Conservation (phyloP, 53 echinoderm and acorn worm genomes). For the Henricia sp. region DNA sequence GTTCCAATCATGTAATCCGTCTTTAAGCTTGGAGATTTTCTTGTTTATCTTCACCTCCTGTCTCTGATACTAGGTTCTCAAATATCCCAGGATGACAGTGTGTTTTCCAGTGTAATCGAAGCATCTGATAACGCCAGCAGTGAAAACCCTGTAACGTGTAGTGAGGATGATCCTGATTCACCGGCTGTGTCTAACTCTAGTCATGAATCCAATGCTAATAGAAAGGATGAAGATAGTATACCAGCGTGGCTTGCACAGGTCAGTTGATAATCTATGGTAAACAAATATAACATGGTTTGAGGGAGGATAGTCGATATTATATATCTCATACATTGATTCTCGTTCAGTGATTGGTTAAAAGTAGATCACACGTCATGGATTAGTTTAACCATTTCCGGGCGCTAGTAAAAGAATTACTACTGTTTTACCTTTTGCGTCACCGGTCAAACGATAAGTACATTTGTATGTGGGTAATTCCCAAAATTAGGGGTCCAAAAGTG, state of each 20-base stretch:
- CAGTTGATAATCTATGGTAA: slow-evolving; percentile 51
- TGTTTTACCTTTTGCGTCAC: too few relatives aligned
- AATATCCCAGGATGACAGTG: slow-evolving; percentile 53
- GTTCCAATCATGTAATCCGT: too few relatives aligned
- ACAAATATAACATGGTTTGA: background rate
- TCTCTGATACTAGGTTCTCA: too few relatives aligned
- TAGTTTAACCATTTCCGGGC: too few relatives aligned
- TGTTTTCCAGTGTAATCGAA: slow-evolving; percentile 31
- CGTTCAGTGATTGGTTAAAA: too few relatives aligned
- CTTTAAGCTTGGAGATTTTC: background rate
- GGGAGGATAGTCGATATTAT: background rate
- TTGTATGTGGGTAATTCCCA: too few relatives aligned
- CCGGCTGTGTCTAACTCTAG: slow-evolving; percentile 50
- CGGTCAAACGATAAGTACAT: too few relatives aligned
- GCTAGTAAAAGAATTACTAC: too few relatives aligned
- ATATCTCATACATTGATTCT: background rate
- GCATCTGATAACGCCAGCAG: slow-evolving; percentile 8
- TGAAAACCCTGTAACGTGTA: background rate
- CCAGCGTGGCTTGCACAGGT: slow-evolving; percentile 91
- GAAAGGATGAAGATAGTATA: slow-evolving; percentile 26
- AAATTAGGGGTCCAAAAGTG: too few relatives aligned
- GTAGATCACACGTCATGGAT: too few relatives aligned
- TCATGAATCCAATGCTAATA: background rate
- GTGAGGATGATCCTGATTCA: slow-evolving; percentile 21
- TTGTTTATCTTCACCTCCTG: background rate